These are phyloP conservation scores for Brenthis hecate DNA, from an alignment of 2,888 invertebrate genomes.

Conservation along the genomic window DNA sequence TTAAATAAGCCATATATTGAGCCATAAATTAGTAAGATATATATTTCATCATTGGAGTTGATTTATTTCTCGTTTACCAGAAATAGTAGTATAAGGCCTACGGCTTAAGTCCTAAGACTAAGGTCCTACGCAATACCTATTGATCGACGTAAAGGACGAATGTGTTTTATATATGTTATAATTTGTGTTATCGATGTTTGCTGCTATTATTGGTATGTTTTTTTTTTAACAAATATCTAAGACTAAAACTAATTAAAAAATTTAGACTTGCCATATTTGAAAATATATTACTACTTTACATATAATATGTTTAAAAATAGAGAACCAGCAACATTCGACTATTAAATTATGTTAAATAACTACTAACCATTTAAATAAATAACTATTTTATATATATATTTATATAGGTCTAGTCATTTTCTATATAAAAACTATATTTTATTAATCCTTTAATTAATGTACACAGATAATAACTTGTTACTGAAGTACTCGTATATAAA, in stretches of 20 bases:
- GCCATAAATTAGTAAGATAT: background rate
- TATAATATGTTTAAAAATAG: no score
- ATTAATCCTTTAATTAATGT: no score
- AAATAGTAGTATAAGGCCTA: slow-evolving; percentile 16
- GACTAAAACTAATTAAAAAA: no score
- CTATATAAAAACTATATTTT: no score
- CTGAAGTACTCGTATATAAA: background rate
- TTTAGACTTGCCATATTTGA: no score
- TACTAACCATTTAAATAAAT: no score
- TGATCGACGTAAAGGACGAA: slow-evolving; percentile 14
- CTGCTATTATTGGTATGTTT: slow-evolving; percentile 21
- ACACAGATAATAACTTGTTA: background rate
- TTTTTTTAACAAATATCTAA: background rate
- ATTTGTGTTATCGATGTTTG: slow-evolving; percentile 18
- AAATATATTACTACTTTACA: no score
- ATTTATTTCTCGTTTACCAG: slow-evolving; percentile 16
- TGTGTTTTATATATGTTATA: slow-evolving; percentile 15
- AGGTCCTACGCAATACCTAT: slow-evolving; percentile 6
- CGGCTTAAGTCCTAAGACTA: slow-evolving; percentile 6
- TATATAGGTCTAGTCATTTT: no score
- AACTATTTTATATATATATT: no score
- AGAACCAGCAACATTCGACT: no score
- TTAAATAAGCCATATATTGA: slow-evolving; percentile 1
- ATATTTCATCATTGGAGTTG: slow-evolving; percentile 1
- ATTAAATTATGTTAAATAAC: no score